phyloP scores from a whole-genome alignment of 2,797 vertebrate species.

The Cynodonichthys magdalenae region DNA sequence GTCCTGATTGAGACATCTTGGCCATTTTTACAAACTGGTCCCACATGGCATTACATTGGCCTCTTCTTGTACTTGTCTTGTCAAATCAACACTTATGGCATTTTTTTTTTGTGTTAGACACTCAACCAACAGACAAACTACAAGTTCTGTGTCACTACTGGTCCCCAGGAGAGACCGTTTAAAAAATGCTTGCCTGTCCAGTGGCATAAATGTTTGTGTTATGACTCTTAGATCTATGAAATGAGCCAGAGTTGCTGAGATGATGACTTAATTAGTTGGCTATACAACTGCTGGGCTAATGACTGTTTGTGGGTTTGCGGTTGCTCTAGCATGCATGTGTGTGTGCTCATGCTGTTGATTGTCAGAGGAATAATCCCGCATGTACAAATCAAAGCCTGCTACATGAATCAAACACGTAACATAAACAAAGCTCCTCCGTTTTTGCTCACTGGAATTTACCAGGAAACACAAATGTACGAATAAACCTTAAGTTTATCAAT shows the following conservation, averaged over 20 bases:
- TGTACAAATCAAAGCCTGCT: conserved; percentile 69
- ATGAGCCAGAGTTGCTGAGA: conserved; percentile 43
- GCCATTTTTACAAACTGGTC: conserved; percentile 63
- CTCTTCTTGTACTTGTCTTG: conserved; percentile 77
- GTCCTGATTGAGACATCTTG: background rate
- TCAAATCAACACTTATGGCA: conserved; percentile 75
- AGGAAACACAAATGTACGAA: conserved; percentile 49
- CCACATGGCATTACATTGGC: conserved; percentile 71
- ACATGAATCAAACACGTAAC: conserved; percentile 73
- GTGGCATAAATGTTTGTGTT: conserved; percentile 26
- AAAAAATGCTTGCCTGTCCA: conserved; percentile 35
- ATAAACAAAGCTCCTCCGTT: conserved; percentile 52
- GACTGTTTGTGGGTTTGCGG: conserved; percentile 54
- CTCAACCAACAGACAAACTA: conserved; percentile 53
- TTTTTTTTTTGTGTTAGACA: conserved; percentile 62
- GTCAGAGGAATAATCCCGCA: conserved; percentile 63
- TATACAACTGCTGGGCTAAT: conserved; percentile 45
- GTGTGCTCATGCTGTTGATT: conserved; percentile 35
- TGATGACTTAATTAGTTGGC: conserved; percentile 62
- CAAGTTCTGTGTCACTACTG: conserved; percentile 27
- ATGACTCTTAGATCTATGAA: conserved; percentile 40
- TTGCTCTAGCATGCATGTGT: conserved; percentile 11
- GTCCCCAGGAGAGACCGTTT: conserved; percentile 44
- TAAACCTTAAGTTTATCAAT: conserved; percentile 43
- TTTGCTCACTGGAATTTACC: conserved; percentile 45